These are phyloP conservation scores for Microctenopoma lineatum DNA, from an alignment of 2,797 vertebrate genomes.

Conservation along the genomic window DNA sequence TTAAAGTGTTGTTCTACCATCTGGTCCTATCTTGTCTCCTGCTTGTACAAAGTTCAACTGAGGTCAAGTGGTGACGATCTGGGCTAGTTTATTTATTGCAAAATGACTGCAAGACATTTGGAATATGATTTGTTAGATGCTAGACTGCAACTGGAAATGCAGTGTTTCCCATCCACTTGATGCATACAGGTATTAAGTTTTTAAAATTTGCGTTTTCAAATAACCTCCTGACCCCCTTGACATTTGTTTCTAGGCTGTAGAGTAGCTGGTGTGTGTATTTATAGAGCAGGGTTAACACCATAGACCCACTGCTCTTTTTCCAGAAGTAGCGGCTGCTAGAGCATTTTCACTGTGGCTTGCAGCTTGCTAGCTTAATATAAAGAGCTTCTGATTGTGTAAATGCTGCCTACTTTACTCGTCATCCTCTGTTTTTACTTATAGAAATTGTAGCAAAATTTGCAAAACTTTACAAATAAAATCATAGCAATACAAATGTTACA, in stretches of 20 bases:
- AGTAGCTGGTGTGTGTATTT: constrained; percentile 52
- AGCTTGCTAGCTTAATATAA: constrained; percentile 34
- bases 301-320: constrained; percentile 36
- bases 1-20: too few relatives aligned
- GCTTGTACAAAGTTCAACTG: not conserved
- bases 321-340: constrained; percentile 15
- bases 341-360: constrained; percentile 12
- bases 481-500: not conserved
- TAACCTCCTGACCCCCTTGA: constrained; percentile 37
- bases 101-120: not conserved
- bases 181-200: not conserved
- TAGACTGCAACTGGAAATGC: not conserved
- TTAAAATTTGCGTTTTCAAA: constrained; percentile 8
- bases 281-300: constrained; percentile 34
- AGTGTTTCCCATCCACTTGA: not conserved
- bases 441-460: not conserved
- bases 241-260: constrained; percentile 25
- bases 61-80: not conserved
- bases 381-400: constrained; percentile 27
- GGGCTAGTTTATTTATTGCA: not conserved
- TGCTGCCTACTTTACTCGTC: constrained; percentile 2
- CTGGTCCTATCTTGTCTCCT: not conserved
- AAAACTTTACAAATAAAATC: not conserved
- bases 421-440: not conserved
- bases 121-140: not conserved